Percentiles rank a stretch among this genome's conserved stretches.
These are phyloP conservation scores for Protonemura montana DNA, from an alignment of 2,888 invertebrate genomes.

Conservation along the genomic window DNA sequence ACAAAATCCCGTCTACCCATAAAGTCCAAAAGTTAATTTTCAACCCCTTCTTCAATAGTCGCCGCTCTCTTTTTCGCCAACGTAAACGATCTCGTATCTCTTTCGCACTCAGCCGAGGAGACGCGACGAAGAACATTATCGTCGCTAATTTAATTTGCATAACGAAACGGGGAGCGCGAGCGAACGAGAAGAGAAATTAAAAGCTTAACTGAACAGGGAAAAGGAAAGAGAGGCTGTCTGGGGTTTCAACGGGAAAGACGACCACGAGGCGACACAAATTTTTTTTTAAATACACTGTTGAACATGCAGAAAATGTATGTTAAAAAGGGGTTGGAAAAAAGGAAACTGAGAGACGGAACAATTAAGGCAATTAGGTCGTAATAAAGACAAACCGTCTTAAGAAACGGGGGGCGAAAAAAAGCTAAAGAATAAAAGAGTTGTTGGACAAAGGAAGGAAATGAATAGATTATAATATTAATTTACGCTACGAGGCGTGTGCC, in stretches of 20 bases:
- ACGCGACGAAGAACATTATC: conserved; percentile 45
- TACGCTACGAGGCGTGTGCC: neutral
- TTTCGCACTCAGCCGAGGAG: conserved; percentile 23
- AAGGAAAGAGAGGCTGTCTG: conserved; percentile 33
- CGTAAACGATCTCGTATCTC: neutral
- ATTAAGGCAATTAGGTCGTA: conserved; percentile 47
- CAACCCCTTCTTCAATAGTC: conserved; percentile 35
- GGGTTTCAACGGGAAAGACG: conserved; percentile 28
- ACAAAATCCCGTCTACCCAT: conserved; percentile 23
- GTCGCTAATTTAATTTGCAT: conserved; percentile 51
- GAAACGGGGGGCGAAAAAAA: conserved; percentile 37
- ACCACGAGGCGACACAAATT: conserved; percentile 13
- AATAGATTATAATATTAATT: conserved; percentile 43
- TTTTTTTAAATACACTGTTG: conserved; percentile 25
- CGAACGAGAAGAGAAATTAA: conserved; percentile 43
- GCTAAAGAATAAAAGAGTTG: conserved; percentile 34
- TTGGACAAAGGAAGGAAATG: conserved; percentile 43
- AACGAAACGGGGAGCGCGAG: conserved; percentile 45
- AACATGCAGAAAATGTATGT: conserved; percentile 21
- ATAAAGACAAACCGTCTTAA: conserved; percentile 39
- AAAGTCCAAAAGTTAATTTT: conserved; percentile 49
- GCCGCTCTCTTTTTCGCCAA: neutral
- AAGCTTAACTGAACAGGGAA: conserved; percentile 46
- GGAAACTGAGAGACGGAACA: conserved; percentile 43
- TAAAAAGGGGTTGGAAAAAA: conserved; percentile 43